Percentiles rank a stretch among this genome's conserved stretches.
Evolutionary conservation across 2,888 invertebrate genomes (phyloP).

Genomic region (Aromia moschata): DNA sequence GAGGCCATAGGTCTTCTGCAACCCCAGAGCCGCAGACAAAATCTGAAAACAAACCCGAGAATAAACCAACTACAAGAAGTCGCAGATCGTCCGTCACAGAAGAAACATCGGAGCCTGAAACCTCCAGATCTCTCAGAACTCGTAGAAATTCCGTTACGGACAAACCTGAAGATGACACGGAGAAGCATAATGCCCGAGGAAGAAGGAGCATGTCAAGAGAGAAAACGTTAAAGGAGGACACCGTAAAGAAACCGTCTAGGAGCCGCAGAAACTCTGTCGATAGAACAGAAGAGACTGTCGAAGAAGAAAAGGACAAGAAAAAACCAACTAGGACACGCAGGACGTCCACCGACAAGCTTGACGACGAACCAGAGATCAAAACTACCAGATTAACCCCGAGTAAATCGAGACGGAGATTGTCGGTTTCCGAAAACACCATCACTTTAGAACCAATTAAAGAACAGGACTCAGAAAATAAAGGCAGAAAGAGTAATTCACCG

Average conservation of each 20-base stretch:
- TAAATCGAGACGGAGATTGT: constrained; percentile 32
- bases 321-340: constrained; percentile 33
- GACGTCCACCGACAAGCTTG: constrained; percentile 33
- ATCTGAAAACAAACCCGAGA: background rate
- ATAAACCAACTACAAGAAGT: constrained; percentile 11
- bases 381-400: constrained; percentile 24
- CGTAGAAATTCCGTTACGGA: constrained; percentile 27
- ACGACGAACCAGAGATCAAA: constrained; percentile 25
- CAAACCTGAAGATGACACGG: constrained; percentile 19
- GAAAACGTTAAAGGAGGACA: constrained; percentile 30
- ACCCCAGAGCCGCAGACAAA: constrained; percentile 20
- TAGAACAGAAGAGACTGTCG: constrained; percentile 15
- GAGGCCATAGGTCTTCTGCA: constrained; percentile 29
- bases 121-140: constrained; percentile 19
- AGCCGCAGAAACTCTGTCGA: constrained; percentile 33
- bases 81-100: constrained; percentile 22
- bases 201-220: constrained; percentile 26
- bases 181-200: constrained; percentile 29
- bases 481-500: constrained; percentile 24
- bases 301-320: constrained; percentile 19
- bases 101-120: constrained; percentile 18
- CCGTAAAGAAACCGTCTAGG: constrained; percentile 30
- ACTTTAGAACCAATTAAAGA: constrained; percentile 34
- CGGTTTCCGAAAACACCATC: constrained; percentile 26
- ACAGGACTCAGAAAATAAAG: constrained; percentile 25